Evolutionary conservation across 2,797 vertebrate genomes (phyloP).

Genomic region (Kryptopterus vitreolus): DNA sequence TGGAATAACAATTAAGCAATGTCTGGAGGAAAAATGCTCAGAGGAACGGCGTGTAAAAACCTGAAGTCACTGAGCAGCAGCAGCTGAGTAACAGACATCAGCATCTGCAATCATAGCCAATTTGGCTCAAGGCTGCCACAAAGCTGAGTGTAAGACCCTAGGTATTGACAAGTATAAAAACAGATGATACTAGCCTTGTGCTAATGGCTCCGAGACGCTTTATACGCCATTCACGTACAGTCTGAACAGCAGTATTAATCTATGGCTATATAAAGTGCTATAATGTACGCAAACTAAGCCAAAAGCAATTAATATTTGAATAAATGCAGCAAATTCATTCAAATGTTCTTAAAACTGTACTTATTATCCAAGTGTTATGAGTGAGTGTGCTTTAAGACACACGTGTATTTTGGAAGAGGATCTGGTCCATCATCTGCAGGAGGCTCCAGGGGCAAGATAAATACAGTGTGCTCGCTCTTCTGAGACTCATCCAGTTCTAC

Average conservation of each 20-base stretch:
- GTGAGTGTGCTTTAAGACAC: not conserved
- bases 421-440: slow-evolving; percentile 76
- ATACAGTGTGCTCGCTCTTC: slow-evolving; percentile 96
- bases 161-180: slow-evolving; percentile 21
- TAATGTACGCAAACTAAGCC: not conserved
- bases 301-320: not conserved
- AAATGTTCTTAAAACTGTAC: not conserved
- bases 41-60: not conserved
- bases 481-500: slow-evolving; percentile 96
- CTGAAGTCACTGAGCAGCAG: not conserved
- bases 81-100: not conserved
- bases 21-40: not conserved
- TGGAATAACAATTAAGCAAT: not conserved
- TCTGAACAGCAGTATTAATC: not conserved
- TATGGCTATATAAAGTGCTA: not conserved
- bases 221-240: slow-evolving; percentile 6
- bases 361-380: not conserved
- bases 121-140: slow-evolving; percentile 16
- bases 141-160: not conserved
- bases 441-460: slow-evolving; percentile 92
- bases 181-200: slow-evolving; percentile 31
- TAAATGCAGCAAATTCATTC: not conserved
- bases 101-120: not conserved
- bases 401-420: slow-evolving; percentile 81
- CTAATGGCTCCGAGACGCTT: slow-evolving; percentile 31